These are phyloP conservation scores for Drosophila hydei DNA, from an alignment of 1,140 invertebrate species.

Conservation along the genomic window DNA sequence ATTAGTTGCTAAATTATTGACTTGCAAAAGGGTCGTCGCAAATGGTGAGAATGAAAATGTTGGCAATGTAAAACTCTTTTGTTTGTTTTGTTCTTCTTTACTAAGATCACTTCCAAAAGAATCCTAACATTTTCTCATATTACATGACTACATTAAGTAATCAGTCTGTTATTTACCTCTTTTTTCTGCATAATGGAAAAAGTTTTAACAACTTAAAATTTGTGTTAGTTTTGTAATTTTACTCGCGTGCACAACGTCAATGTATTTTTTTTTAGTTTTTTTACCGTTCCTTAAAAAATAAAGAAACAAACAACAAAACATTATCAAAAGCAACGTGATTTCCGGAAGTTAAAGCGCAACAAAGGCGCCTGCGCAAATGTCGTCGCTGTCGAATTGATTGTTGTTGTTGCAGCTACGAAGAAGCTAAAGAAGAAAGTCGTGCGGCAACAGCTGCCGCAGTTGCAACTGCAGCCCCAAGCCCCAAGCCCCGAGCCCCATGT, in stretches of 20 bases:
- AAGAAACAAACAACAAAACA: constrained; percentile 50
- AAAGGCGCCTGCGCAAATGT: constrained; percentile 73
- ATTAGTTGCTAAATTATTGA: constrained; percentile 50
- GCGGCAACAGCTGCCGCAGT: constrained; percentile 67
- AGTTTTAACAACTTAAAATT: constrained; percentile 64
- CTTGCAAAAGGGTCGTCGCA: neutral
- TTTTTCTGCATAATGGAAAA: constrained; percentile 64
- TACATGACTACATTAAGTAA: neutral
- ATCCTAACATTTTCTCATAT: neutral
- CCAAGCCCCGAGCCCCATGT: constrained; percentile 24
- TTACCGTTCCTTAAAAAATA: constrained; percentile 37
- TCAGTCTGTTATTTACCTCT: constrained; percentile 17
- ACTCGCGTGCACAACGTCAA: constrained; percentile 67
- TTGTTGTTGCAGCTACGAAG: constrained; percentile 44
- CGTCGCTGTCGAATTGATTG: constrained; percentile 74
- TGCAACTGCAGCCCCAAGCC: constrained; percentile 22
- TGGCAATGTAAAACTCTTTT: neutral
- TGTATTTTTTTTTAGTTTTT: constrained; percentile 17
- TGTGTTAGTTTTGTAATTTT: constrained; percentile 74
- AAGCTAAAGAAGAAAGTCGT: constrained; percentile 69
- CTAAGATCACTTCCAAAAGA: too few relatives aligned
- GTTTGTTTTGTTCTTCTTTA: too few relatives aligned
- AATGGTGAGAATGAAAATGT: constrained; percentile 21
- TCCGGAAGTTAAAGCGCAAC: constrained; percentile 75
- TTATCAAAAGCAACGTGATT: constrained; percentile 74